These are phyloP conservation scores for Upupa epops DNA, from an alignment of 2,113 vertebrate species.

Conservation along the genomic window DNA sequence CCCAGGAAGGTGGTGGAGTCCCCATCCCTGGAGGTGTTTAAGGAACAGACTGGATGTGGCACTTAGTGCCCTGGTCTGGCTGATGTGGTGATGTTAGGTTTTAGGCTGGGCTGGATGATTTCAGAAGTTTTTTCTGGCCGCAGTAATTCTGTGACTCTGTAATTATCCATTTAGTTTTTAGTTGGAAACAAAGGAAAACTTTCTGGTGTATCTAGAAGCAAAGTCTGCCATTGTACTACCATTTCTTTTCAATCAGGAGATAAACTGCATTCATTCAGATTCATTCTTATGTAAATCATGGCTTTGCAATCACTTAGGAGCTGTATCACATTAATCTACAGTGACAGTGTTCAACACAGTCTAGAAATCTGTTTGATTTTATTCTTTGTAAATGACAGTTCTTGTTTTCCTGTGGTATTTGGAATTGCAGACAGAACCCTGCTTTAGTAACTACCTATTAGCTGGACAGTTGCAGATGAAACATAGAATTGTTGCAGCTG, in stretches of 20 bases:
- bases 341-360: conserved; percentile 25
- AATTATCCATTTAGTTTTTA: not conserved
- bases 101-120: too few relatives aligned
- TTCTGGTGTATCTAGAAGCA: not conserved
- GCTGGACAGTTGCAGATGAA: not conserved
- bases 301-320: not conserved
- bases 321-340: conserved; percentile 24
- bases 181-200: not conserved
- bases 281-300: not conserved
- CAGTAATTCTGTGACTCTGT: too few relatives aligned
- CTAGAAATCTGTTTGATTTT: conserved; percentile 33
- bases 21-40: too few relatives aligned
- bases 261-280: not conserved
- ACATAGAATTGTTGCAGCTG: not conserved
- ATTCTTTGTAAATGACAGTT: conserved; percentile 16
- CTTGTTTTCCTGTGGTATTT: conserved; percentile 30
- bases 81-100: too few relatives aligned
- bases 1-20: too few relatives aligned
- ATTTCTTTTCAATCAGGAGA: not conserved
- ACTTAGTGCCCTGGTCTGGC: too few relatives aligned
- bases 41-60: too few relatives aligned
- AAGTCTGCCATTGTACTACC: not conserved
- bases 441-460: conserved; percentile 11
- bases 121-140: too few relatives aligned
- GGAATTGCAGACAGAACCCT: not conserved